Evolutionary conservation across 2,888 invertebrate species (phyloP).

Genomic region (Nomada flava): DNA sequence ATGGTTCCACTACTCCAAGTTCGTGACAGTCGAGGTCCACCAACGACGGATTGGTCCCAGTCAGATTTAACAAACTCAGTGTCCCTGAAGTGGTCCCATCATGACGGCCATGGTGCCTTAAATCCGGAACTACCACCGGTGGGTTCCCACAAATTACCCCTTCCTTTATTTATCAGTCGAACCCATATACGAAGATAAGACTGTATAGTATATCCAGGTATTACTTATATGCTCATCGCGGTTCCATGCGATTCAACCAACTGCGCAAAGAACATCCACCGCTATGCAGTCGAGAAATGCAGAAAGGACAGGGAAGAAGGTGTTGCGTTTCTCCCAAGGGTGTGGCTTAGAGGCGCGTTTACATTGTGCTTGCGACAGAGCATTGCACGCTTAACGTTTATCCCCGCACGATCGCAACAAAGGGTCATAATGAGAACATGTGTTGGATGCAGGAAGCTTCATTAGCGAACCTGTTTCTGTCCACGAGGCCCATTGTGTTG

Average conservation of each 20-base stretch:
- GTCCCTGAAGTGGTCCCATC: too few relatives aligned
- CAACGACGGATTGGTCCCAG: too few relatives aligned
- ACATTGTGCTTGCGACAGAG: constrained; percentile 65
- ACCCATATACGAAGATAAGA: constrained; percentile 61
- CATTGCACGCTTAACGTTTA: constrained; percentile 62
- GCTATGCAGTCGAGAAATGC: neutral
- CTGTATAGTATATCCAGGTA: constrained; percentile 60
- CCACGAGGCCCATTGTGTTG: constrained; percentile 58
- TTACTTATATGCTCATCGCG: constrained; percentile 35
- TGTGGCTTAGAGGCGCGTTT: constrained; percentile 49
- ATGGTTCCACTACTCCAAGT: too few relatives aligned
- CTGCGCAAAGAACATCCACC: neutral
- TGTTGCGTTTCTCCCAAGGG: constrained; percentile 19
- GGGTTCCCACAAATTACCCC: too few relatives aligned
- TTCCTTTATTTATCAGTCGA: constrained; percentile 33
- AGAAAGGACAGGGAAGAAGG: neutral
- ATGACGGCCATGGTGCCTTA: too few relatives aligned
- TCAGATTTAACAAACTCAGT: too few relatives aligned
- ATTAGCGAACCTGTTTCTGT: constrained; percentile 73
- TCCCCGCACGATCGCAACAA: constrained; percentile 75
- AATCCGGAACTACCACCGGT: too few relatives aligned
- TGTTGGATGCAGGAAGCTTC: constrained; percentile 75
- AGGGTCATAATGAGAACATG: constrained; percentile 82
- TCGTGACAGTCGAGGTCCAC: too few relatives aligned
- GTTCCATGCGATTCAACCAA: constrained; percentile 29